Evolutionary conservation across 2,113 vertebrate species (phyloP).

Genomic region (Odontophorus gujanensis): DNA sequence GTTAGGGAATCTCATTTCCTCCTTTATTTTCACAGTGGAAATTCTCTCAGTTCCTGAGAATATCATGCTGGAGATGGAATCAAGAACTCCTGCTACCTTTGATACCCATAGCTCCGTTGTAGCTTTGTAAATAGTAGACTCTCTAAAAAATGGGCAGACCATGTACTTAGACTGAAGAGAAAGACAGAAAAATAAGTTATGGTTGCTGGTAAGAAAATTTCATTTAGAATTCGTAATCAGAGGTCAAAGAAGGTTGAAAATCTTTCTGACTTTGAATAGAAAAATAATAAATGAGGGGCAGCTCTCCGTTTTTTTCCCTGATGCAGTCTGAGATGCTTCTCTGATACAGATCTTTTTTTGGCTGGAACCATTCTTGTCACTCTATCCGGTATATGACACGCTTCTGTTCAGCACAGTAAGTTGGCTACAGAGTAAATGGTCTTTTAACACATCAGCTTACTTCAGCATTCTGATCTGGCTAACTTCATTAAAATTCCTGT

Average conservation of each 20-base stretch:
- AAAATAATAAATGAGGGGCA: background rate
- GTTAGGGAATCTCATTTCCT: background rate
- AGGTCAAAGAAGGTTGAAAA: background rate
- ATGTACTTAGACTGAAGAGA: background rate
- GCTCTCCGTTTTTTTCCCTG: background rate
- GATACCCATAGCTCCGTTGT: background rate
- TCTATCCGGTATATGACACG: background rate
- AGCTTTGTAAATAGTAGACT: background rate
- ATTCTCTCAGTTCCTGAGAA: background rate
- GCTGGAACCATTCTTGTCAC: background rate
- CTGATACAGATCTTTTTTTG: background rate
- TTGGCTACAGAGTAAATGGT: background rate
- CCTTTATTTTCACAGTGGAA: background rate
- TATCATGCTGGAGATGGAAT: background rate
- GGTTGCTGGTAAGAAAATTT: background rate
- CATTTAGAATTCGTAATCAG: background rate
- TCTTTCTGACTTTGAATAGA: background rate
- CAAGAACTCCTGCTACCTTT: background rate
- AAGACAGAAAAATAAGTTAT: background rate
- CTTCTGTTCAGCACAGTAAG: background rate
- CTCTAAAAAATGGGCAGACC: background rate
- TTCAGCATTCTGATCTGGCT: background rate
- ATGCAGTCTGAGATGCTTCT: background rate
- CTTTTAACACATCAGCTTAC: background rate
- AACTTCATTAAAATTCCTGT: conserved; percentile 59